Evolutionary conservation across 2,113 vertebrate species (phyloP), one percentile per base, ranked within the genome.

Genomic region (Rhipidura dahli): DNA sequence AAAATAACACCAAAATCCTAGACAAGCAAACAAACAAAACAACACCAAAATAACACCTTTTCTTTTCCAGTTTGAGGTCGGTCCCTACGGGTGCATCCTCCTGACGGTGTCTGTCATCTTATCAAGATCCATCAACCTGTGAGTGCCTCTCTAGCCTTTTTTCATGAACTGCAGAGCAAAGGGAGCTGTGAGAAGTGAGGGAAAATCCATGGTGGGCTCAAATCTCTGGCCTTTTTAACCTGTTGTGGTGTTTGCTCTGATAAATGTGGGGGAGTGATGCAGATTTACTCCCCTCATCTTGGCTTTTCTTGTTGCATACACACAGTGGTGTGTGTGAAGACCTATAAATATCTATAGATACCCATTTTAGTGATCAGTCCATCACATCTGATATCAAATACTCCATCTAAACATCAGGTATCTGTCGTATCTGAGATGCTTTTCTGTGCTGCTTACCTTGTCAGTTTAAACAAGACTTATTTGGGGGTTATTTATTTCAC

Each of bases 81-180:
- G 99, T 50, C 98, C 97, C 27, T 98, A 96, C 3, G 99, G 99
- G 27, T 99, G 99, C 91, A 84, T 99, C 89, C 97, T 99, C 65
- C 97, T 99, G 68, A 98, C 98, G 4, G 77, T 99, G 87, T 99
- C 99, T 18, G 99, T 98, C 78, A 96, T 99, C 95, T 97, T 99
- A 59, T 99, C 99, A 70, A 98, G 99, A 96, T 98, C 99, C 39
- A 94, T 98, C 61, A 97, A 98, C 47, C 98, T 97, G 99, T 99
- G 97, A 98, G 98, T 98, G 63, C 40, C 76, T 88, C 57, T 89
- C 15, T 57, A 19, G 51, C 51, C 50, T 42, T 39, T 6, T 87
- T 66, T 39, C 33, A 49, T 53, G n/a, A 91, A 50, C 15, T 72
- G 15, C 72, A 66, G 63, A 59, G 64, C 37, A 47, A 57, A 80